Evolutionary conservation across 2,113 vertebrate species (phyloP).

Genomic region (Procavia capensis): DNA sequence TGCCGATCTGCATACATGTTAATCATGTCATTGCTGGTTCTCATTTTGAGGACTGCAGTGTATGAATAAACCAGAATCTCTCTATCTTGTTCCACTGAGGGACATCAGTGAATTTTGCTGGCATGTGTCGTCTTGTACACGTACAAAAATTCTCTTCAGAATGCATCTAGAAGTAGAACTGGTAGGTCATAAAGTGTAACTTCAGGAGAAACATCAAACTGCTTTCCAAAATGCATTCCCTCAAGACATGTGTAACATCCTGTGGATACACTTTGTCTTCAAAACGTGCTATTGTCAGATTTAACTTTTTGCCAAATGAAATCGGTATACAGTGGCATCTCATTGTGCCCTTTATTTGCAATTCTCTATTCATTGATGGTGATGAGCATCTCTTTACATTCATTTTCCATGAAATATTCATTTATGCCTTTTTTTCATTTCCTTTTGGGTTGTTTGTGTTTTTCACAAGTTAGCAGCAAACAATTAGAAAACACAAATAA

Average conservation of each 20-base stretch:
- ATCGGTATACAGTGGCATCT: background rate
- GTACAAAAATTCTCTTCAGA: background rate
- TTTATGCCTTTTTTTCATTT: background rate
- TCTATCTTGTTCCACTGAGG: background rate
- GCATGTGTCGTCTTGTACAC: background rate
- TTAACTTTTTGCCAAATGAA: background rate
- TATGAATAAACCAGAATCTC: background rate
- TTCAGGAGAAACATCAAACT: background rate
- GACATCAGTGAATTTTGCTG: background rate
- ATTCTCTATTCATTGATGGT: background rate
- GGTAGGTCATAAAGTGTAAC: background rate
- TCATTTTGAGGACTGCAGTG: background rate
- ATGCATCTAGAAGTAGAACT: background rate
- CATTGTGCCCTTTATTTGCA: background rate
- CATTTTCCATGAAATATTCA: background rate
- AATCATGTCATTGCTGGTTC: background rate
- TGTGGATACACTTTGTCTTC: background rate
- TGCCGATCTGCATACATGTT: background rate
- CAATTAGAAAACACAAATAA: slow-evolving; percentile 29
- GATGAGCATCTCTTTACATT: background rate
- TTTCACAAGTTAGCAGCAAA: background rate
- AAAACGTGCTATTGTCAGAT: background rate
- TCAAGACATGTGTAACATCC: background rate
- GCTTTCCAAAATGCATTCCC: background rate
- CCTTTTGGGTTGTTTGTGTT: background rate